Evolutionary conservation across 2,888 invertebrate genomes (phyloP).

Genomic region (Eupithecia abbreviata): DNA sequence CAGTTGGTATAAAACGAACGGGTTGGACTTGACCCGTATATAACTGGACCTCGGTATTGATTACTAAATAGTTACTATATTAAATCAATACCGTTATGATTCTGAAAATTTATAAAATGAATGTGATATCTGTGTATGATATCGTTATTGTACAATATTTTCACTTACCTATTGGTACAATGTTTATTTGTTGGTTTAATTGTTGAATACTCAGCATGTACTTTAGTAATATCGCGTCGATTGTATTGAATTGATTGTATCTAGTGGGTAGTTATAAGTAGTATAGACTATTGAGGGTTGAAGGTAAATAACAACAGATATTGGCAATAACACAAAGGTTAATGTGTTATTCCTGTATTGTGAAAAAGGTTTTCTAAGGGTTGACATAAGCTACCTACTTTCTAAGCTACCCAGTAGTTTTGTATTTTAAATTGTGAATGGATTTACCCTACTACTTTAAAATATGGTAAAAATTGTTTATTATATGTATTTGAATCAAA

Average conservation of each 20-base stretch:
- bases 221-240: neutral
- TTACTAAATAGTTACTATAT: neutral
- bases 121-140: neutral
- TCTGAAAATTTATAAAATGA: neutral
- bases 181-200: neutral
- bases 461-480: neutral
- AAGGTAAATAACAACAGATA: neutral
- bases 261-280: neutral
- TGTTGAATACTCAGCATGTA: neutral
- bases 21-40: neutral
- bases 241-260: neutral
- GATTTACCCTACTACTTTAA: neutral
- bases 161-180: neutral
- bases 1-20: conserved; percentile 6
- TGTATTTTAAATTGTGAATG: neutral
- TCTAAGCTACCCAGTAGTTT: neutral
- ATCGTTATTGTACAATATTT: neutral
- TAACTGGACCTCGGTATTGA: neutral
- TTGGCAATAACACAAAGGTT: neutral
- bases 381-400: neutral
- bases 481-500: neutral
- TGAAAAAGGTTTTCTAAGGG: neutral
- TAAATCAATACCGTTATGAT: neutral
- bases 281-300: neutral
- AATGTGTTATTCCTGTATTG: too few relatives aligned